Conservation (phyloP, 2,888 invertebrate genomes). For the Machimus atricapillus region DNA sequence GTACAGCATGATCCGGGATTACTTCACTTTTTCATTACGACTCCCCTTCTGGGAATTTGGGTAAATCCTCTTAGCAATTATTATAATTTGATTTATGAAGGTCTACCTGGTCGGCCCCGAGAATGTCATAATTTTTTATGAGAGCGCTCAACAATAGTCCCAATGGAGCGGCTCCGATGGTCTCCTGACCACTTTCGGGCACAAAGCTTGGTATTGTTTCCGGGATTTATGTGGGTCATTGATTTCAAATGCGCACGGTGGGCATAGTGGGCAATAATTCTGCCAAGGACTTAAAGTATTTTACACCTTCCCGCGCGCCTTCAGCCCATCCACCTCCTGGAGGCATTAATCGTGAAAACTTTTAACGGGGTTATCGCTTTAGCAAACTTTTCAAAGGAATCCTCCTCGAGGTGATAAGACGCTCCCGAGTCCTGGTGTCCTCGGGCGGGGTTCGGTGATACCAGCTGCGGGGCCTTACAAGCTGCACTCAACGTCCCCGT, state of each 20-base stretch:
- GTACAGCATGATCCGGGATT: not conserved
- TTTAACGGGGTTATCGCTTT: slow-evolving; percentile 2
- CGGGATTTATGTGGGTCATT: slow-evolving; percentile 41
- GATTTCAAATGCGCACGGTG: slow-evolving; percentile 22
- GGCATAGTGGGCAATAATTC: not conserved
- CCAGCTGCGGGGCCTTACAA: not conserved
- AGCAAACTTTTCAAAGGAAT: not conserved
- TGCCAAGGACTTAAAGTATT: not conserved
- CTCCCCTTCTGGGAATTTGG: not conserved
- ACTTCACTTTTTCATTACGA: not conserved
- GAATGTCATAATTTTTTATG: slow-evolving; percentile 4
- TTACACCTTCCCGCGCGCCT: not conserved
- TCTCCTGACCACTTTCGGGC: not conserved
- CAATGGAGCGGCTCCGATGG: not conserved
- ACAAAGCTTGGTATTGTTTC: not conserved
- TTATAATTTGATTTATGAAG: slow-evolving; percentile 4
- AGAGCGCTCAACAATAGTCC: not conserved
- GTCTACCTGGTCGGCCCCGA: not conserved
- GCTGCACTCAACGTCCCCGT: not conserved
- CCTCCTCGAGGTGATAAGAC: not conserved
- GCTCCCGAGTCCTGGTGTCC: not conserved
- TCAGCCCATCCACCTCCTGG: not conserved
- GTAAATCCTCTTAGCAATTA: slow-evolving; percentile 3
- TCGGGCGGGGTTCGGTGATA: not conserved
- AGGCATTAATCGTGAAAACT: not conserved